Conservation (phyloP, 2,888 invertebrate species). For the Eristalis intricaria region DNA sequence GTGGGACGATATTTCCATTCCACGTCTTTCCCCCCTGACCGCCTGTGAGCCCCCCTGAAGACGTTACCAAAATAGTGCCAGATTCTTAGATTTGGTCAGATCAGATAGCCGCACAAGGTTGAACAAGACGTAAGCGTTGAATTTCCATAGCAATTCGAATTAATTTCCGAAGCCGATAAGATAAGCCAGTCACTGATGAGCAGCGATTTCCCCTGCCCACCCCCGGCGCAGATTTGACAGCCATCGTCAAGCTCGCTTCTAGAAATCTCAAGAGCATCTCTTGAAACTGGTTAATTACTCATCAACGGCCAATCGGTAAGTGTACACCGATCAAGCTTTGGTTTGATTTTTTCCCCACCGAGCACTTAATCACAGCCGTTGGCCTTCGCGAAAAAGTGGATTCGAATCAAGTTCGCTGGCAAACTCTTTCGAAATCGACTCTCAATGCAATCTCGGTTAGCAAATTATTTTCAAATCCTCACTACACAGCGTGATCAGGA, state of each 20-base stretch:
- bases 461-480: background rate
- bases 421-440: no score
- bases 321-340: background rate
- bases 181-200: background rate
- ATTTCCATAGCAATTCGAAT: background rate
- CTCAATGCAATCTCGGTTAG: background rate
- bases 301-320: background rate
- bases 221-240: no score
- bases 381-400: background rate
- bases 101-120: background rate
- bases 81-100: background rate
- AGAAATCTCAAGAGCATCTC: background rate
- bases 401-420: no score
- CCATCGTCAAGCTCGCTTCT: background rate
- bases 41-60: no score
- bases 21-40: no score
- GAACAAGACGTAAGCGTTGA: background rate
- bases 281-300: background rate
- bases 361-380: background rate
- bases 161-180: background rate
- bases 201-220: no score
- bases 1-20: no score
- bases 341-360: no score
- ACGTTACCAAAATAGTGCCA: no score
- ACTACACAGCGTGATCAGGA: background rate